phyloP scores from a whole-genome alignment of 2,797 vertebrate species.

The Cyclopterus lumpus region DNA sequence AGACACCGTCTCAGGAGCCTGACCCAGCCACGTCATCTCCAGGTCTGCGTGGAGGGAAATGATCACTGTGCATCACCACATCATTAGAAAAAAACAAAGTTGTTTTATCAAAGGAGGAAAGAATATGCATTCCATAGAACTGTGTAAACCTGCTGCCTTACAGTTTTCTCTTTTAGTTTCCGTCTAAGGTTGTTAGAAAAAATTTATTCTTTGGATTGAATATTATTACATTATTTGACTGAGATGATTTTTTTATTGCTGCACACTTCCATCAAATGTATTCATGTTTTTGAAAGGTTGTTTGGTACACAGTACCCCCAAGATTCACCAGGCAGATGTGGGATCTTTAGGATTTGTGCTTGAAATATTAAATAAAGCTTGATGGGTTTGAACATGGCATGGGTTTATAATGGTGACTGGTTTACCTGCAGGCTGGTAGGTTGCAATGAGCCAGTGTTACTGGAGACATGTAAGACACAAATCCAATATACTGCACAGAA shows the following conservation, averaged over 20 bases:
- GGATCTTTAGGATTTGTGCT: neutral
- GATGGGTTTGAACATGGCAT: neutral
- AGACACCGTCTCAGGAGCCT: constrained; percentile 48
- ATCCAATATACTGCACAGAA: neutral
- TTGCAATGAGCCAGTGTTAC: neutral
- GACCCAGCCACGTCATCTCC: constrained; percentile 81
- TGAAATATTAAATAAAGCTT: neutral
- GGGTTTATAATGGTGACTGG: neutral
- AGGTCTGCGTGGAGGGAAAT: constrained; percentile 47
- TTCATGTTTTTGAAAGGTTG: neutral
- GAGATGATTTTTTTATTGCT: neutral
- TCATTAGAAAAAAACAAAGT: constrained; percentile 11
- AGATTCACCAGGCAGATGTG: neutral
- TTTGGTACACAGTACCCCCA: neutral
- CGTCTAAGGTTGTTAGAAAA: neutral
- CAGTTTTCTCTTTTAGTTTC: neutral
- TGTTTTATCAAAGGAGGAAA: constrained; percentile 27
- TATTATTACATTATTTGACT: too few relatives aligned
- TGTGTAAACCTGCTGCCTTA: neutral
- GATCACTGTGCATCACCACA: constrained; percentile 44
- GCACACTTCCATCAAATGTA: neutral
- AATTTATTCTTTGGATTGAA: too few relatives aligned
- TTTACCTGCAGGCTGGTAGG: neutral
- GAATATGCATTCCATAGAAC: neutral
- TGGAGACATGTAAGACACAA: neutral